Evolutionary conservation across 2,888 invertebrate species (phyloP).

Genomic region (Synanthedon myopaeformis): DNA sequence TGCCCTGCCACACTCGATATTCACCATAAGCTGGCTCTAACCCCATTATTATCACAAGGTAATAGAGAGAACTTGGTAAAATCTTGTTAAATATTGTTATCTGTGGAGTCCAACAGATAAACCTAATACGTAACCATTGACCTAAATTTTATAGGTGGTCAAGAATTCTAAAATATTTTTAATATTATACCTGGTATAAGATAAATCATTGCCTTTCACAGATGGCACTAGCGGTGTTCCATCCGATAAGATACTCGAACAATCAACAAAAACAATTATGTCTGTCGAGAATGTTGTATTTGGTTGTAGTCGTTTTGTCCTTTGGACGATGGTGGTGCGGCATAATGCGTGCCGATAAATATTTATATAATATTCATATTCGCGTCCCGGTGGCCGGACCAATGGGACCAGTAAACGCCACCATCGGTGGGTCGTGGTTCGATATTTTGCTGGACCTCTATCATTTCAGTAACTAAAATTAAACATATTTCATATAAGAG

Average conservation of each 20-base stretch:
- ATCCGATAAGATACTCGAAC: slow-evolving; percentile 42
- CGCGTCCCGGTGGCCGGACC: slow-evolving; percentile 8
- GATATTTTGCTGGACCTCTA: slow-evolving; percentile 2
- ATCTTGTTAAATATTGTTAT: too few species aligned
- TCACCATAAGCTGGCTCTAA: too few species aligned
- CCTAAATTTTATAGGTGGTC: too few species aligned
- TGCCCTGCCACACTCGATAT: too few species aligned
- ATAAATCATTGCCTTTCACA: slow-evolving; percentile 30
- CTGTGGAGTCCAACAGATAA: too few species aligned
- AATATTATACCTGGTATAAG: not conserved
- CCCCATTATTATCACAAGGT: too few species aligned
- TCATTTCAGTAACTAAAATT: not conserved
- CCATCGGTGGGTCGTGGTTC: slow-evolving; percentile 2
- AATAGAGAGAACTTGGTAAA: too few species aligned
- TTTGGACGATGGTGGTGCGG: slow-evolving; percentile 36
- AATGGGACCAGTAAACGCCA: not conserved
- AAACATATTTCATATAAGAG: too few species aligned
- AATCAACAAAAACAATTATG: slow-evolving; percentile 63
- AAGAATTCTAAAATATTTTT: too few species aligned
- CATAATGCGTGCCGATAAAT: slow-evolving; percentile 57
- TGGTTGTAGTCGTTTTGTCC: slow-evolving; percentile 36
- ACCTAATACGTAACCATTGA: too few species aligned
- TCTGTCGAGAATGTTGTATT: slow-evolving; percentile 47
- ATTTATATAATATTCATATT: slow-evolving; percentile 66
- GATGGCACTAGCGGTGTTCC: slow-evolving; percentile 54